phyloP scores from a whole-genome alignment of 2,888 invertebrate genomes.

The Polyploca ridens region DNA sequence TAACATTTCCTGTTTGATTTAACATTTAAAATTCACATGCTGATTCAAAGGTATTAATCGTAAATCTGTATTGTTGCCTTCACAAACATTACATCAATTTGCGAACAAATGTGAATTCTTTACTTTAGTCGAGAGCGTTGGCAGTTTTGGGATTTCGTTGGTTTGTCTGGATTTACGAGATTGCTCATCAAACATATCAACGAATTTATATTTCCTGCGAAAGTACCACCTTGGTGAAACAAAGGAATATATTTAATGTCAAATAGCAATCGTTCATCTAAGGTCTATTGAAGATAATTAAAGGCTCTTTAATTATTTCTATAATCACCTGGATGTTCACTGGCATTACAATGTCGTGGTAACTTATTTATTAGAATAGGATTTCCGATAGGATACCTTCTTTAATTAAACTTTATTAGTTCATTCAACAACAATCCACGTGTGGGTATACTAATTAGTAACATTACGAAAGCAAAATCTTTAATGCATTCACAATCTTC shows the following conservation, averaged over 20 bases:
- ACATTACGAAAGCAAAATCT: neutral
- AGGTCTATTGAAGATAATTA: too few species aligned
- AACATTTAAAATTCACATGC: neutral
- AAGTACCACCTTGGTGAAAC: too few species aligned
- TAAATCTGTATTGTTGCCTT: neutral
- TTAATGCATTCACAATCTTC: neutral
- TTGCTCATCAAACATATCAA: neutral
- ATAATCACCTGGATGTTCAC: too few species aligned
- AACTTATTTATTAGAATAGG: too few species aligned
- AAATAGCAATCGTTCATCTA: too few species aligned
- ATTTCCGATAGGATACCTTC: too few species aligned
- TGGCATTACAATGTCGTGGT: too few species aligned
- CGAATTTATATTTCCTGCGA: neutral
- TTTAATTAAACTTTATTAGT: too few species aligned
- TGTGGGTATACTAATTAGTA: too few species aligned
- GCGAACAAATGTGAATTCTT: neutral
- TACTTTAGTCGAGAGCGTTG: neutral
- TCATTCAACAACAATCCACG: too few species aligned
- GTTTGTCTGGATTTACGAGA: conserved; percentile 3
- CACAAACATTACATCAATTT: neutral
- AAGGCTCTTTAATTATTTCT: too few species aligned
- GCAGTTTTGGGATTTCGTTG: neutral
- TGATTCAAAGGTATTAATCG: neutral
- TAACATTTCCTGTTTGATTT: neutral
- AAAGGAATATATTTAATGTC: too few species aligned